phyloP scores from a whole-genome alignment of 2,797 vertebrate species.

The Setipinna tenuifilis region DNA sequence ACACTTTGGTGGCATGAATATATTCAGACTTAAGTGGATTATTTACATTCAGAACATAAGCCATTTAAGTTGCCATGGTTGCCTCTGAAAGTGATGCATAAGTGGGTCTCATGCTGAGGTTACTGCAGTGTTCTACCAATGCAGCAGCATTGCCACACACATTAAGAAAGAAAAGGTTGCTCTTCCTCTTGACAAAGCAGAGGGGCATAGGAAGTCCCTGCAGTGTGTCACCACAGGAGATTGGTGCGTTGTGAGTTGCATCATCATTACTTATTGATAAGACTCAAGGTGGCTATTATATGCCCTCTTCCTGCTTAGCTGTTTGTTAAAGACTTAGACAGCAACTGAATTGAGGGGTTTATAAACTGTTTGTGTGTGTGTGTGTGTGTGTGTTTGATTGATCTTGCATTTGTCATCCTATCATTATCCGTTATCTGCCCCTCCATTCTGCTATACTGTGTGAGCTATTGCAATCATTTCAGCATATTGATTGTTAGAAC shows the following conservation, averaged over 20 bases:
- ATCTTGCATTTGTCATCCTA: neutral
- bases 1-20: neutral
- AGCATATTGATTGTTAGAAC: neutral
- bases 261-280: conserved; percentile 21
- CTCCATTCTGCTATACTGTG: neutral
- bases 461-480: neutral
- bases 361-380: neutral
- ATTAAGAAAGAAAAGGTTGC: neutral
- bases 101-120: neutral
- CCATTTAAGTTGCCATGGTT: neutral
- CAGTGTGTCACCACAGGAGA: neutral
- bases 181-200: neutral
- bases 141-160: neutral
- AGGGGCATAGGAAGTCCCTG: conserved; percentile 7
- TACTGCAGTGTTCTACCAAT: neutral
- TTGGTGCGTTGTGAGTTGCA: neutral
- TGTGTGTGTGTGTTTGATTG: conserved; percentile 11
- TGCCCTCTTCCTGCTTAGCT: conserved; percentile 4
- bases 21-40: neutral
- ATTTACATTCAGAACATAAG: neutral
- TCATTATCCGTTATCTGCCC: neutral
- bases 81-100: neutral
- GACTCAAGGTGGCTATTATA: neutral
- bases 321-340: neutral
- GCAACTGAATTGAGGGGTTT: conserved; percentile 28